These are phyloP conservation scores for Melanogrammus aeglefinus DNA, from an alignment of 2,797 vertebrate genomes.

Conservation along the genomic window DNA sequence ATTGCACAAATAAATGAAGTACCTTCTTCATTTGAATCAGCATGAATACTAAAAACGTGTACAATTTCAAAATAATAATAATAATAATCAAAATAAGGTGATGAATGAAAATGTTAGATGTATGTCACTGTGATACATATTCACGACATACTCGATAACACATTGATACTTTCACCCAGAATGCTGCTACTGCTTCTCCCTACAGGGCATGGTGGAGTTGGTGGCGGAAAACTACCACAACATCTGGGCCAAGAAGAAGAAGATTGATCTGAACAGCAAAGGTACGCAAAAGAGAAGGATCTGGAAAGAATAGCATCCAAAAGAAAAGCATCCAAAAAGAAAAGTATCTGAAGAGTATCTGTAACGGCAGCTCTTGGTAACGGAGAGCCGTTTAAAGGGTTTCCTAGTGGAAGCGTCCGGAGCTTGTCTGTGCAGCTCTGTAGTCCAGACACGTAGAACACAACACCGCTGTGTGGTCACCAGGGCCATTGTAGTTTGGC, in stretches of 20 bases:
- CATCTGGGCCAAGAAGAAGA: slow-evolving; percentile 99
- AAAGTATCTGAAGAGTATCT: neutral
- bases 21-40: neutral
- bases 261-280: slow-evolving; percentile 88
- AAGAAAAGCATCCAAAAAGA: neutral
- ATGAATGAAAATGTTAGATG: neutral
- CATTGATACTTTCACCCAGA: neutral
- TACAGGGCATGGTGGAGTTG: slow-evolving; percentile 92
- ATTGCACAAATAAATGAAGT: neutral
- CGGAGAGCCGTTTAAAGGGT: neutral
- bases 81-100: neutral
- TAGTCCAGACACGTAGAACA: neutral
- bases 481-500: too few species aligned
- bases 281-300: slow-evolving; percentile 63
- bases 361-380: too few species aligned
- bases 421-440: neutral
- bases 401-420: neutral
- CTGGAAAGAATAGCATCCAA: neutral
- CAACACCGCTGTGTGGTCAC: neutral
- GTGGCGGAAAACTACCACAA: slow-evolving; percentile 99
- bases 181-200: neutral
- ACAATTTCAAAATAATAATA: neutral
- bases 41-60: neutral
- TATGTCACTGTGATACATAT: neutral
- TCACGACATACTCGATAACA: neutral